Conservation (phyloP, 2,888 invertebrate species). For the Limenitis camilla region DNA sequence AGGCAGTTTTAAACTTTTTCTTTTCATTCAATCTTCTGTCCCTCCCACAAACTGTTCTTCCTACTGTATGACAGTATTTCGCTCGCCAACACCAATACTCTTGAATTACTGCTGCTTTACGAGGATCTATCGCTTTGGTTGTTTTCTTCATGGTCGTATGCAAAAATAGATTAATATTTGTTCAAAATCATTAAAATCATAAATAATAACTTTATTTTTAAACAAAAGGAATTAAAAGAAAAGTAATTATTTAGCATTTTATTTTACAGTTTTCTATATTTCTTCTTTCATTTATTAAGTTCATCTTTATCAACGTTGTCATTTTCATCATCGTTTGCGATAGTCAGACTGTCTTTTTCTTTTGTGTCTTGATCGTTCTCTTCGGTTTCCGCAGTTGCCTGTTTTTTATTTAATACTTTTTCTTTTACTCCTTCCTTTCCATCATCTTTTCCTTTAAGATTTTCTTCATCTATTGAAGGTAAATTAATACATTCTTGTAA, state of each 20-base stretch:
- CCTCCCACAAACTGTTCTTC: constrained; percentile 34
- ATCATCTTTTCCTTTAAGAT: constrained; percentile 2
- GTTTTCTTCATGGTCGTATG: background rate
- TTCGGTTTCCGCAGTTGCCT: background rate
- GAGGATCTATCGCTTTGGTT: constrained; percentile 14
- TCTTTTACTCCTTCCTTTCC: background rate
- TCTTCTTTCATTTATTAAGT: background rate
- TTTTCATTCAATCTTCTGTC: constrained; percentile 31
- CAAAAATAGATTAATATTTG: background rate
- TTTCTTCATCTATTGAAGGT: constrained; percentile 26
- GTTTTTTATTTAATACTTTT: background rate
- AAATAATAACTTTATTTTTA: background rate
- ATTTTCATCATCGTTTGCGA: background rate
- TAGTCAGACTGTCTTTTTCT: background rate
- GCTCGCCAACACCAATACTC: constrained; percentile 53
- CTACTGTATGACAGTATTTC: constrained; percentile 31
- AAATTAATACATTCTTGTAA: constrained; percentile 29
- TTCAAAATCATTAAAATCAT: background rate
- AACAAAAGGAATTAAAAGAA: too few relatives aligned
- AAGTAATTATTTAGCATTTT: background rate
- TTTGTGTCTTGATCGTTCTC: background rate
- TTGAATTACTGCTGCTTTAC: constrained; percentile 30
- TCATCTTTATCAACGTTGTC: background rate
- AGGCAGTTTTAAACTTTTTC: constrained; percentile 33
- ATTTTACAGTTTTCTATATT: background rate